Conservation (phyloP, 2,888 invertebrate species). For the Ditula angustiorana region DNA sequence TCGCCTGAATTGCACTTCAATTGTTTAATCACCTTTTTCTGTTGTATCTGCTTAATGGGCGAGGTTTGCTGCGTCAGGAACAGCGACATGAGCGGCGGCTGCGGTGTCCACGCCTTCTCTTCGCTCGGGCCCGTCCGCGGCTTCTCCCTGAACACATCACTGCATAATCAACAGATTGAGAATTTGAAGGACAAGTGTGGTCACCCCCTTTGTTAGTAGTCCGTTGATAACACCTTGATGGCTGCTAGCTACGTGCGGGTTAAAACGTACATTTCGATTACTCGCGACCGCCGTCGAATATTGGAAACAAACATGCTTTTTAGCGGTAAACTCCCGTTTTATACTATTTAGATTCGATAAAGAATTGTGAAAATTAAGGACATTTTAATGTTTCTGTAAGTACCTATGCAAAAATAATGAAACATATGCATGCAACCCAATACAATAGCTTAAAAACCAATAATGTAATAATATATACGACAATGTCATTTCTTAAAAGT, state of each 20-base stretch:
- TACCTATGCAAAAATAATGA: too few relatives aligned
- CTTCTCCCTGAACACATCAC: slow-evolving; percentile 81
- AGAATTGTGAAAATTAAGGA: too few relatives aligned
- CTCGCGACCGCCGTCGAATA: background rate
- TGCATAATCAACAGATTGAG: slow-evolving; percentile 62
- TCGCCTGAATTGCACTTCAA: too few relatives aligned
- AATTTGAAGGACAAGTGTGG: slow-evolving; percentile 33
- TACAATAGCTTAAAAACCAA: too few relatives aligned
- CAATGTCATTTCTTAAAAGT: too few relatives aligned
- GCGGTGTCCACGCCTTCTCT: slow-evolving; percentile 87
- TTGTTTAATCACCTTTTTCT: slow-evolving; percentile 80
- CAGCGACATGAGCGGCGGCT: slow-evolving; percentile 91
- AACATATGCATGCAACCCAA: too few relatives aligned
- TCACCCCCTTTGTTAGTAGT: slow-evolving; percentile 24
- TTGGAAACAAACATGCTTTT: background rate
- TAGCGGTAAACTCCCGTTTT: too few relatives aligned
- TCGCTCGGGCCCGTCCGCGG: slow-evolving; percentile 64
- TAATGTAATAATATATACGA: too few relatives aligned
- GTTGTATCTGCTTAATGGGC: slow-evolving; percentile 88
- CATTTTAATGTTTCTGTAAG: too few relatives aligned
- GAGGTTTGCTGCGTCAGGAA: slow-evolving; percentile 90
- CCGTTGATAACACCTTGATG: background rate
- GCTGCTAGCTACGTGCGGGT: background rate
- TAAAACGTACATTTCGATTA: background rate
- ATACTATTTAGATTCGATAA: too few relatives aligned